Base-by-base conservation (phyloP, 2,113 vertebrate species). In the Morone saxatilis region DNA sequence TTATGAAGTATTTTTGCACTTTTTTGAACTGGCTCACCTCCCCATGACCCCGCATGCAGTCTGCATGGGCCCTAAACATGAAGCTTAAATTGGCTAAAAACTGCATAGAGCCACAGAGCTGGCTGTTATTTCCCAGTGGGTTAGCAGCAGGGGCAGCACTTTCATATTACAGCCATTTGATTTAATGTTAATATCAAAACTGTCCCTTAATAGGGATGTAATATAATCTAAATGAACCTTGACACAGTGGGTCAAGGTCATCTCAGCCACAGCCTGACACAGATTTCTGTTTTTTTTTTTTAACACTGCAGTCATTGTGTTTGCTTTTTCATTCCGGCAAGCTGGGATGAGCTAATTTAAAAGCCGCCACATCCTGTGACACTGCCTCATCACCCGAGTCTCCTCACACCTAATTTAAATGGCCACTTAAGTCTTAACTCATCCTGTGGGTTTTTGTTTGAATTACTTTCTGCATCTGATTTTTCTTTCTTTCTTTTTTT, bases 371-470 rank as follows among this genome's bases (percentile, higher is more conserved):
- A 66, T 71, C 65, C 77, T 22, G 56, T 72, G 71, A 51, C 71
- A 31, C 54, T 11, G 63, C 72, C 41, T 74, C 72, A 60, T 81
- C 78, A 79, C 75, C 51, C 11, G 63, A 61, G 67, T 66, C 71
- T 36, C 88, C 63, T 78, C 41, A 38, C 38, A 71, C 56, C 57
- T 66, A 76, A 84, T 86, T 79, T 86, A 79, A 86, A 90, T 17
- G 17, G 62, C 51, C 80, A 80, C 74, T 86, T 86, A 78, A 68
- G 72, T 79, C 66, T 76, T 5, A 43, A 75, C 63, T 83, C 66
- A 65, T 76, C 72, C 67, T 71, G 45, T 62, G 51, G 47, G 67
- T 22, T 86, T 70, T 76, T 51, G 22, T 84, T 69, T 70, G 70
- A 72, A 81, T 86, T 76, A 79, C 54, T 71, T 56, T 36, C 13